Percentiles rank a stretch among this genome's conserved stretches.
Evolutionary conservation across 2,888 invertebrate species (phyloP).

Genomic region (Drymonia ruficornis): DNA sequence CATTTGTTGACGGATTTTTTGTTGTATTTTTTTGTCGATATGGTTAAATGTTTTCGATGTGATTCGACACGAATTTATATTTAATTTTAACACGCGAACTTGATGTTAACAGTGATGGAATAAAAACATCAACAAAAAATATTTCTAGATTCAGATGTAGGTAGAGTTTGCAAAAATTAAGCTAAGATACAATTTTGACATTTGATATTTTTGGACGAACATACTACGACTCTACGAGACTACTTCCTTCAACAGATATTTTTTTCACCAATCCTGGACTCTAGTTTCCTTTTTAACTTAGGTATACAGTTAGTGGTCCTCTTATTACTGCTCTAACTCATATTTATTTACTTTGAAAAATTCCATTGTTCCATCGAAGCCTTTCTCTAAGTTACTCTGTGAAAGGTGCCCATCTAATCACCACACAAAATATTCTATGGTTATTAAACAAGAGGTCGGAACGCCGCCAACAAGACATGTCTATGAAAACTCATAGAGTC

Average conservation of each 20-base stretch:
- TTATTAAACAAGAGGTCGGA: constrained; percentile 16
- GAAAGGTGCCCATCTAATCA: constrained; percentile 27
- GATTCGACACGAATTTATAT: constrained; percentile 7
- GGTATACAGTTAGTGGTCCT: no score
- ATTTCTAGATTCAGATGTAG: no score
- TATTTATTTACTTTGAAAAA: constrained; percentile 1
- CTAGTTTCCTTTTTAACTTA: no score
- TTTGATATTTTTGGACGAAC: no score
- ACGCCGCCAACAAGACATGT: background rate
- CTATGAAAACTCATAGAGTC: no score
- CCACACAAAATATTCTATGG: constrained; percentile 14
- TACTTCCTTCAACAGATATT: no score
- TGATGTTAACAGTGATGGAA: background rate
- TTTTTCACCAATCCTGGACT: no score
- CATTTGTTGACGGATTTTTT: constrained; percentile 41
- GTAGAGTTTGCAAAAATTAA: no score
- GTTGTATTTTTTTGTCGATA: constrained; percentile 14
- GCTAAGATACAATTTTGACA: no score
- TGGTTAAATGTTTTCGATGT: background rate
- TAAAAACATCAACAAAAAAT: background rate
- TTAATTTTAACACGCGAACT: background rate
- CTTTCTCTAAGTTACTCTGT: constrained; percentile 35
- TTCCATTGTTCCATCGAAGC: constrained; percentile 11
- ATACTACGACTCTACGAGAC: no score
- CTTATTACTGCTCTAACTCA: no score